phyloP scores from a whole-genome alignment of 2,797 vertebrate genomes.

The Urosaurus nigricauda region DNA sequence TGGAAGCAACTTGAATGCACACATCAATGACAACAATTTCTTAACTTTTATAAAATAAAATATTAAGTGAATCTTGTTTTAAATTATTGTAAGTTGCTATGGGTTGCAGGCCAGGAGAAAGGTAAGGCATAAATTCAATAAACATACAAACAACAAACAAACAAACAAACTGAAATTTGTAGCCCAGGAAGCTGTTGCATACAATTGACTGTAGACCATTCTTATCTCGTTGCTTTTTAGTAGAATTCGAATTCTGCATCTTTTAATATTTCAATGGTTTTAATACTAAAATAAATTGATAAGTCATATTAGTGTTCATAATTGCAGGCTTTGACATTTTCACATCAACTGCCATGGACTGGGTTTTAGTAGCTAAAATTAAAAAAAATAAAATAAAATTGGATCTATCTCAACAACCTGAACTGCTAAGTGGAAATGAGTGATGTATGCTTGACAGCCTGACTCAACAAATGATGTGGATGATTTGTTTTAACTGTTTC shows the following conservation, averaged over 20 bases:
- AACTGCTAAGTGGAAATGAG: background rate
- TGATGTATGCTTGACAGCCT: background rate
- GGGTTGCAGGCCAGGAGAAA: too few relatives aligned
- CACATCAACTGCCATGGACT: background rate
- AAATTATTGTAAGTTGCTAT: too few relatives aligned
- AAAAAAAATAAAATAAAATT: background rate
- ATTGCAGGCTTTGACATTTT: background rate
- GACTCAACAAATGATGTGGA: background rate
- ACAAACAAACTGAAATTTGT: background rate
- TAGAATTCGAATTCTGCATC: too few relatives aligned
- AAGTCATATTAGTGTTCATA: background rate
- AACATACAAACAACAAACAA: too few relatives aligned
- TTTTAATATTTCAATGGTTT: background rate
- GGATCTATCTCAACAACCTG: background rate
- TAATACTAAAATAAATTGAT: background rate
- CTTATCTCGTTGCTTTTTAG: background rate
- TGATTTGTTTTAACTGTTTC: background rate
- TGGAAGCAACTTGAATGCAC: too few relatives aligned
- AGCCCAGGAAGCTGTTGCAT: background rate
- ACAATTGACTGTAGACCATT: background rate
- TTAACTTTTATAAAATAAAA: too few relatives aligned
- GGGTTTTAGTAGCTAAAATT: background rate
- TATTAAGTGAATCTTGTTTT: too few relatives aligned
- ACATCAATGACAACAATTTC: too few relatives aligned
- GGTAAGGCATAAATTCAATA: too few relatives aligned